Evolutionary conservation across 2,113 vertebrate species (phyloP).

Genomic region (Nesoenas mayeri): DNA sequence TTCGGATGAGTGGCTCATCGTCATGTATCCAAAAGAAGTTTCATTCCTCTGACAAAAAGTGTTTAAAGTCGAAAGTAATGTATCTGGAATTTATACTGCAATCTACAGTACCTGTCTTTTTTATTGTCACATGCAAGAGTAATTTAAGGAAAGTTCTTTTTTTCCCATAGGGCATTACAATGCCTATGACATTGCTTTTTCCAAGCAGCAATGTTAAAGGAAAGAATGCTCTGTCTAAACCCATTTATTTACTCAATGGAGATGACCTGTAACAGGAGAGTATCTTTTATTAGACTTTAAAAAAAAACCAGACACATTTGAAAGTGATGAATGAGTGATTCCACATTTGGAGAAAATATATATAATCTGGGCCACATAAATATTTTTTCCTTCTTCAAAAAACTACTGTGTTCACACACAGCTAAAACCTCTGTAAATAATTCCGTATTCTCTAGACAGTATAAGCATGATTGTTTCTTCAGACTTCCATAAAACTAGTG

Average conservation of each 20-base stretch:
- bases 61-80: not conserved
- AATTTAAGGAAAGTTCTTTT: not conserved
- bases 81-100: not conserved
- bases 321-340: not conserved
- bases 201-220: not conserved
- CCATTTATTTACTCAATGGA: not conserved
- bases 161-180: not conserved
- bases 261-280: not conserved
- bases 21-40: not conserved
- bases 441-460: not conserved
- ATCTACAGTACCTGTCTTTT: not conserved
- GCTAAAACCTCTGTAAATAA: not conserved
- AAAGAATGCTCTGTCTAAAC: not conserved
- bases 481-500: not conserved
- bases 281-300: not conserved
- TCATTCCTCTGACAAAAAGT: not conserved
- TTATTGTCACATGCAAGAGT: not conserved
- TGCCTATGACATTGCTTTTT: not conserved
- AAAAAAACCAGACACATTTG: not conserved
- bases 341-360: not conserved
- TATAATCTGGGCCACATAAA: not conserved
- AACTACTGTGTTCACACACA: not conserved
- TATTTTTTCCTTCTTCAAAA: not conserved
- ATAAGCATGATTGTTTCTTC: not conserved
- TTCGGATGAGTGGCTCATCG: not conserved